A percentile compares a stretch with the other conserved stretches of the same genome.
phyloP scores from a whole-genome alignment of 1,140 invertebrate species.

The Drosophila pachea region DNA sequence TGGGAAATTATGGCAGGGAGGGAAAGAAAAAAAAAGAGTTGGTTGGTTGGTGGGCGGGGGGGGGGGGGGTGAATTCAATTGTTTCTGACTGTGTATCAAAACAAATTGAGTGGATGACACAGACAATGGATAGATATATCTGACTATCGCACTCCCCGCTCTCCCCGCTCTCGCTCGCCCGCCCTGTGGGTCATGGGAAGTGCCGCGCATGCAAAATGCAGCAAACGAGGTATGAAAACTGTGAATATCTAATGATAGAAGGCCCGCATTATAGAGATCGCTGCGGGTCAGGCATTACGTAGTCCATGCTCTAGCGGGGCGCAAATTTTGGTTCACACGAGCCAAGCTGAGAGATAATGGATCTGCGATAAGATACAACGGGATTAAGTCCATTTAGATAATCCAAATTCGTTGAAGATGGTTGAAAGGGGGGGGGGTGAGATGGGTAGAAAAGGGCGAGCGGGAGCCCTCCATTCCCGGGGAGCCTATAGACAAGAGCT shows the following conservation, averaged over 20 bases:
- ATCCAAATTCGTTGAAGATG: too few species aligned
- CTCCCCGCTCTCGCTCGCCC: neutral
- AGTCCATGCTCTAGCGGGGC: too few species aligned
- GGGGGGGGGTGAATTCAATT: conserved; percentile 10
- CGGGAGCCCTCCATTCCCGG: too few species aligned
- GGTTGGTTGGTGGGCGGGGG: too few species aligned
- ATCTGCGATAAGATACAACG: neutral
- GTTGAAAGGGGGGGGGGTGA: too few species aligned
- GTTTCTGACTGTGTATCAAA: conserved; percentile 5
- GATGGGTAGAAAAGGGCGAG: too few species aligned
- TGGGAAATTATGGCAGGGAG: too few species aligned
- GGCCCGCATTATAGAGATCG: conserved; percentile 1
- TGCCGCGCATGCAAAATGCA: too few species aligned
- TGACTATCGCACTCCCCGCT: neutral
- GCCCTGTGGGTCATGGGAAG: neutral
- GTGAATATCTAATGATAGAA: conserved; percentile 17
- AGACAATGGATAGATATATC: conserved; percentile 1
- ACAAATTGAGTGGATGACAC: conserved; percentile 1
- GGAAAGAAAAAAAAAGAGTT: too few species aligned
- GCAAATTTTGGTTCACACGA: too few species aligned
- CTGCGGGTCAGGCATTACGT: conserved; percentile 21
- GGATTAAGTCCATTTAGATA: too few species aligned
- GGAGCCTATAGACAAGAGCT: too few species aligned
- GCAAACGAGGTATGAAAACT: neutral
- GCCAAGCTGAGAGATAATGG: neutral